phyloP scores from a whole-genome alignment of 1,140 invertebrate genomes.

The Octopus bimaculoides region DNA sequence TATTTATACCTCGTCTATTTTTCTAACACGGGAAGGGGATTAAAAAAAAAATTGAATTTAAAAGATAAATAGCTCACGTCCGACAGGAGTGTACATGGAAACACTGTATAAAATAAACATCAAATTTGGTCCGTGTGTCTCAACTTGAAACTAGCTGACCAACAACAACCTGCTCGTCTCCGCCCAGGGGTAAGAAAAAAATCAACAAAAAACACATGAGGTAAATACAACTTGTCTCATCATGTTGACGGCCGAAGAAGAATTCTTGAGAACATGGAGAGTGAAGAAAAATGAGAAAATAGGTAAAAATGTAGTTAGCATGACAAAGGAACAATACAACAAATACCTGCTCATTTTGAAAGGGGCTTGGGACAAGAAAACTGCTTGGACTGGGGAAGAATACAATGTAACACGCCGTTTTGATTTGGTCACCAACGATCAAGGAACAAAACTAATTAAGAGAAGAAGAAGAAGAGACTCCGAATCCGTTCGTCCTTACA shows the following conservation, averaged over 20 bases:
- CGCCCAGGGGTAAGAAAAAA: no score
- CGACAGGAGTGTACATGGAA: no score
- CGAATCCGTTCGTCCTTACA: background rate
- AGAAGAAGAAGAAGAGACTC: background rate
- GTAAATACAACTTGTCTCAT: no score
- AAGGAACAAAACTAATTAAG: background rate
- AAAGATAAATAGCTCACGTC: no score
- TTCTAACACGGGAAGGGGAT: no score
- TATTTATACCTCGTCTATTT: no score
- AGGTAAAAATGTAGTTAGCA: background rate
- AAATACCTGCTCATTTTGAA: background rate
- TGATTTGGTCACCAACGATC: background rate
- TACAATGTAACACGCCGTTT: background rate
- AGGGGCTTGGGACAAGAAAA: slow-evolving; percentile 6
- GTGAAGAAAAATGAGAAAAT: background rate
- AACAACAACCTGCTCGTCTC: no score
- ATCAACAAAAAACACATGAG: no score
- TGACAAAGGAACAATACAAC: background rate
- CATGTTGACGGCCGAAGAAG: background rate
- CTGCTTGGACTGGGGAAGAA: background rate
- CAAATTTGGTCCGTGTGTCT: no score
- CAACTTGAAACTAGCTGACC: no score
- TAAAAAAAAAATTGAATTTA: no score
- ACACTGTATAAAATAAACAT: no score
- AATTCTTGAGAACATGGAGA: background rate